Conservation (phyloP, 2,888 invertebrate genomes). For the Rhamnusium bicolor region DNA sequence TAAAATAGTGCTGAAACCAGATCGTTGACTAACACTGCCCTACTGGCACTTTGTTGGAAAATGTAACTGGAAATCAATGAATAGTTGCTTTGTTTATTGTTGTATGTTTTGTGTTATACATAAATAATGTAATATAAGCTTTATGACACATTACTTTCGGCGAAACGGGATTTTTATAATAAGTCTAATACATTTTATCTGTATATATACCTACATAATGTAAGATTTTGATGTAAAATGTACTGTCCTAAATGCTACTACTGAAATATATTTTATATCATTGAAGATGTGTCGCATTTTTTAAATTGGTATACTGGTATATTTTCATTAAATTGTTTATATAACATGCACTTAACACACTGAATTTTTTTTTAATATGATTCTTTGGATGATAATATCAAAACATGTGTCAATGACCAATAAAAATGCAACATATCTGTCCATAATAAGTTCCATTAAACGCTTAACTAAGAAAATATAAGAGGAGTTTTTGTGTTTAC, state of each 20-base stretch:
- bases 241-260: not conserved
- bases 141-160: not conserved
- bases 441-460: not conserved
- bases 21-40: not conserved
- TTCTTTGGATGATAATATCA: no score
- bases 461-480: no score
- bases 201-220: not conserved
- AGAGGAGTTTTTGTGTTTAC: not conserved
- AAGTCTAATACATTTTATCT: not conserved
- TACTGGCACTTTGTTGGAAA: not conserved
- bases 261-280: not conserved
- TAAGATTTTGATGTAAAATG: not conserved
- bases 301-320: no score
- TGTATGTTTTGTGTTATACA: slow-evolving; percentile 3
- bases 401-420: no score
- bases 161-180: slow-evolving; percentile 3
- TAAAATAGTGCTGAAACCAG: slow-evolving; percentile 54
- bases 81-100: slow-evolving; percentile 23
- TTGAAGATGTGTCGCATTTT: not conserved
- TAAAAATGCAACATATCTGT: not conserved
- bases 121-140: not conserved
- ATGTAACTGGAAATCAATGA: slow-evolving; percentile 3
- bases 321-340: no score
- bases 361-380: no score
- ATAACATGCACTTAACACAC: no score